Percentiles rank a stretch among this genome's conserved stretches.
phyloP scores from a whole-genome alignment of 2,113 vertebrate species.

The Chaetops frenatus region DNA sequence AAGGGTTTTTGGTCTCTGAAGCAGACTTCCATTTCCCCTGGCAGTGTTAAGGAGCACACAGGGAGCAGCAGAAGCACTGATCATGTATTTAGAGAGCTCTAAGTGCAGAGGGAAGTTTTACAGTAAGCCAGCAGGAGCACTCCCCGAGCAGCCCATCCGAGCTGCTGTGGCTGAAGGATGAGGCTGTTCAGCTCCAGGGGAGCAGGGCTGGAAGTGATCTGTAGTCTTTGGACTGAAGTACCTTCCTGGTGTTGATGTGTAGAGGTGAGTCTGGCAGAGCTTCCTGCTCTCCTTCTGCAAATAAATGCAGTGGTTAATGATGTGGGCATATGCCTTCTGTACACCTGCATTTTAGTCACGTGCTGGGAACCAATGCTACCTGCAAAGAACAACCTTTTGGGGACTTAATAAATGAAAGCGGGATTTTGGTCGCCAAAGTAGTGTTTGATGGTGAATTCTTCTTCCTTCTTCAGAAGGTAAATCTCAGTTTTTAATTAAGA shows the following conservation, averaged over 20 bases:
- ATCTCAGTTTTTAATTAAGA: neutral
- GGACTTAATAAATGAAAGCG: neutral
- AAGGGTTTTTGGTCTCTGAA: neutral
- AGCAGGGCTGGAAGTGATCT: neutral
- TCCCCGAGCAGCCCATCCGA: neutral
- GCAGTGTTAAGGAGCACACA: neutral
- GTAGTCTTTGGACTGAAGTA: neutral
- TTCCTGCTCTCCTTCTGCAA: neutral
- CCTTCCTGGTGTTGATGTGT: neutral
- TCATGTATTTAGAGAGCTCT: neutral
- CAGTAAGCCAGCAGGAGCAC: neutral
- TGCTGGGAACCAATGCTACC: neutral
- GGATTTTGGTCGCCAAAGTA: neutral
- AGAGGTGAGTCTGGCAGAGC: neutral
- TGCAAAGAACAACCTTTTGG: neutral
- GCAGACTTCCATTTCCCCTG: neutral
- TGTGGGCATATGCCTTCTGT: rapidly evolving
- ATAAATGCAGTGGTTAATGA: neutral
- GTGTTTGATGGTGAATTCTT: neutral
- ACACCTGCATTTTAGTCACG: neutral
- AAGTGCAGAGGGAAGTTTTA: neutral
- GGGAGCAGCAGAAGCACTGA: neutral
- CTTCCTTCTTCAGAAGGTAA: neutral
- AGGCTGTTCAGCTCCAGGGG: neutral
- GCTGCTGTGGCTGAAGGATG: neutral